phyloP scores from a whole-genome alignment of 2,113 vertebrate species.

The Melanostigma gelatinosum region DNA sequence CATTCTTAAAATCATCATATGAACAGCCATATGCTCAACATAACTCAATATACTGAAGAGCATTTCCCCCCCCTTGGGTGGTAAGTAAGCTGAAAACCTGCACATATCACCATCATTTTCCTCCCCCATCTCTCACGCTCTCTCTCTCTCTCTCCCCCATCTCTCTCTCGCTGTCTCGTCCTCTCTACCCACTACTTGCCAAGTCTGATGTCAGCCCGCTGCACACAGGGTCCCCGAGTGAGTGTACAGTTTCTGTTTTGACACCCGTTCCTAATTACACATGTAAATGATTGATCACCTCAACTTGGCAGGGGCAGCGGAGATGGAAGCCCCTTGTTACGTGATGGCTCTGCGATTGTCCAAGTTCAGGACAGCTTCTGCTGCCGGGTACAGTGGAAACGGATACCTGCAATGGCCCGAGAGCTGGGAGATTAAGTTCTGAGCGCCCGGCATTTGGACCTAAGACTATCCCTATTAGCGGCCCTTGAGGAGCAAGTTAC shows the following conservation, averaged over 20 bases:
- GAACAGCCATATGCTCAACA: conserved; percentile 44
- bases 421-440: conserved; percentile 80
- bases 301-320: conserved; percentile 61
- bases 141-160: conserved; percentile 33
- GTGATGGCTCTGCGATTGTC: conserved; percentile 57
- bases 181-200: conserved; percentile 68
- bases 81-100: conserved; percentile 49
- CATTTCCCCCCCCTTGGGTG: conserved; percentile 52
- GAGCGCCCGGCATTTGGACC: conserved; percentile 79
- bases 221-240: conserved; percentile 65
- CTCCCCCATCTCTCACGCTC: conserved; percentile 15
- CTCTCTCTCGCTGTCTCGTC: conserved; percentile 57
- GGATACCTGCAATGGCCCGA: conserved; percentile 74
- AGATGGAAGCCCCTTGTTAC: conserved; percentile 73
- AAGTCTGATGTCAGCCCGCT: conserved; percentile 81
- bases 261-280: conserved; percentile 85
- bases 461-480: conserved; percentile 67
- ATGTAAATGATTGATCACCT: conserved; percentile 87
- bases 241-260: conserved; percentile 86
- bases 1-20: conserved; percentile 18
- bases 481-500: conserved; percentile 68
- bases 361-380: conserved; percentile 55
- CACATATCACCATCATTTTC: conserved; percentile 57
- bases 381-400: conserved; percentile 65
- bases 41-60: conserved; percentile 48